phyloP scores from a whole-genome alignment of 2,113 vertebrate genomes.

The Haliaeetus leucogaster region DNA sequence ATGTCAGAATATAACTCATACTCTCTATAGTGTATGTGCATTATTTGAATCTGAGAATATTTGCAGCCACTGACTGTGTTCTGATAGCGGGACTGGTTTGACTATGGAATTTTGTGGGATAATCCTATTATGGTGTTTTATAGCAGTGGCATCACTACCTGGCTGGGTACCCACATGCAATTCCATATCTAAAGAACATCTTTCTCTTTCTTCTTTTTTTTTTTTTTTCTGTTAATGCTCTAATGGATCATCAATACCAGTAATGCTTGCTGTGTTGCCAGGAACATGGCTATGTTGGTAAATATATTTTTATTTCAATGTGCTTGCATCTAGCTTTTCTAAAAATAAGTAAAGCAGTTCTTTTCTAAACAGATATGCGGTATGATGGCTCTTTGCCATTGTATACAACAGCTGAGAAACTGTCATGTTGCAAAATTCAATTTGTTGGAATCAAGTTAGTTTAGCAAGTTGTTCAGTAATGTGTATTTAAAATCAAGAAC shows the following conservation, averaged over 20 bases:
- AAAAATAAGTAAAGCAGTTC: not conserved
- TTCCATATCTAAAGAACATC: not conserved
- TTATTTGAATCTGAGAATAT: not conserved
- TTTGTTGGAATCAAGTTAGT: not conserved
- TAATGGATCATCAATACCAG: not conserved
- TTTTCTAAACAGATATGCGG: not conserved
- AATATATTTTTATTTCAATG: not conserved
- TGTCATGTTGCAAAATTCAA: not conserved
- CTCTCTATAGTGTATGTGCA: not conserved
- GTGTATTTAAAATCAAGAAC: not conserved
- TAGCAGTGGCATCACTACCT: not conserved
- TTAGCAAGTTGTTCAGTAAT: not conserved
- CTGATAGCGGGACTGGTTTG: not conserved
- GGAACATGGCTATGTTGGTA: not conserved
- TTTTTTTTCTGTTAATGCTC: not conserved
- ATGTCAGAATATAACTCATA: not conserved
- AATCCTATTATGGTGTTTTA: not conserved
- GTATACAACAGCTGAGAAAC: not conserved
- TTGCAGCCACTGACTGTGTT: not conserved
- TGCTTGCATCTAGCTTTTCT: not conserved
- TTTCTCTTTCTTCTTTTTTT: not conserved
- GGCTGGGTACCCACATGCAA: not conserved
- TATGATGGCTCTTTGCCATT: not conserved
- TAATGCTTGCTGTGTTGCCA: not conserved
- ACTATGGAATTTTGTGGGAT: not conserved